A percentile compares a stretch with the other conserved stretches of the same genome.
phyloP scores from a whole-genome alignment of 2,888 invertebrate genomes.

The Boloria euphrosyne region DNA sequence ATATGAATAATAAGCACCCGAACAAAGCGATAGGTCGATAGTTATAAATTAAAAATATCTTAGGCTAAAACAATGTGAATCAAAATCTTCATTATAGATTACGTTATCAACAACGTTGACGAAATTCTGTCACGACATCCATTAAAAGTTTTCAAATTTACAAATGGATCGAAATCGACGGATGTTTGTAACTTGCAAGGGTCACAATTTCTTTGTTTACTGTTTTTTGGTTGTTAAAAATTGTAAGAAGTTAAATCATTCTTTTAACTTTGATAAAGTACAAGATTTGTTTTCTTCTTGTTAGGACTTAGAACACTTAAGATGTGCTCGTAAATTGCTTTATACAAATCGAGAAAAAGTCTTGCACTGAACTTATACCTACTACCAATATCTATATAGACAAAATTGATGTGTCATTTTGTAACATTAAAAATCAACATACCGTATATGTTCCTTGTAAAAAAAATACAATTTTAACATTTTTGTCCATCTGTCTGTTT shows the following conservation, averaged over 20 bases:
- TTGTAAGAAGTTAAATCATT: slow-evolving; percentile 14
- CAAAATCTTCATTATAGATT: slow-evolving; percentile 19
- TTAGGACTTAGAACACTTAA: neutral
- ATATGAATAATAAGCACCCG: too few relatives aligned
- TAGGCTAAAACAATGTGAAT: neutral
- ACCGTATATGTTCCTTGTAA: too few relatives aligned
- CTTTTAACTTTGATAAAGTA: neutral
- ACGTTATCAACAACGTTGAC: slow-evolving; percentile 6
- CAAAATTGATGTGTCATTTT: too few relatives aligned
- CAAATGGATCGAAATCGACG: slow-evolving; percentile 37
- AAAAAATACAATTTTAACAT: too few relatives aligned
- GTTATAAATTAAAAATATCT: neutral
- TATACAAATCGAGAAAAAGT: too few relatives aligned
- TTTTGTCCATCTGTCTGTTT: too few relatives aligned
- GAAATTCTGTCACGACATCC: slow-evolving; percentile 28
- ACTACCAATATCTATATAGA: too few relatives aligned
- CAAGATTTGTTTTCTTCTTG: neutral
- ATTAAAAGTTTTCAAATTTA: slow-evolving; percentile 46
- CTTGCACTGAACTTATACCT: too few relatives aligned
- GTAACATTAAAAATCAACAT: too few relatives aligned
- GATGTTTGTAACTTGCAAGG: slow-evolving; percentile 16
- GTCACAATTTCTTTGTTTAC: slow-evolving; percentile 31
- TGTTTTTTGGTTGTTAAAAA: slow-evolving; percentile 18
- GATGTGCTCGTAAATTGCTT: too few relatives aligned
- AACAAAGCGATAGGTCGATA: too few relatives aligned